Conservation (phyloP, 1,140 invertebrate genomes). For the Drosophila ohnishii region DNA sequence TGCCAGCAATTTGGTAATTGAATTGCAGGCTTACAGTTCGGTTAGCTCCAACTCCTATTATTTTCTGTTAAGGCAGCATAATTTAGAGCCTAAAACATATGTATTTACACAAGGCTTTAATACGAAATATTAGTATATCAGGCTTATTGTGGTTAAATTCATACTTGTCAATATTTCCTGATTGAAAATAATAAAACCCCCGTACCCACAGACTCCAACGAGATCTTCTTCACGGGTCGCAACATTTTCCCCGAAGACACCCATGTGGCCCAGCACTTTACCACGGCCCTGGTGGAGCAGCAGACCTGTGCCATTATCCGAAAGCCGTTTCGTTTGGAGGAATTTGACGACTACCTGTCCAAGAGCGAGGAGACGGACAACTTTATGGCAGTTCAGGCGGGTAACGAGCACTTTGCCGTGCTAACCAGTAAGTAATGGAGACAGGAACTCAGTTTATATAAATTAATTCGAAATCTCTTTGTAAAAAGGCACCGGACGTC, state of each 20-base stretch:
- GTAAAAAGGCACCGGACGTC: constrained; percentile 62
- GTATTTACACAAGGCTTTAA: not conserved
- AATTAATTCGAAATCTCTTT: not conserved
- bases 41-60: not conserved
- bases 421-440: constrained; percentile 68
- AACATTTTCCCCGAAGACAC: constrained; percentile 73
- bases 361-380: constrained; percentile 78
- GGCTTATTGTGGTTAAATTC: not conserved
- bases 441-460: accelerated
- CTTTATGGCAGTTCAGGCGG: constrained; percentile 71
- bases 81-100: not conserved
- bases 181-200: not conserved
- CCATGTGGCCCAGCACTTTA: constrained; percentile 74
- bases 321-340: constrained; percentile 76
- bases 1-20: constrained; percentile 24
- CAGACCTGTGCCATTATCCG: constrained; percentile 68
- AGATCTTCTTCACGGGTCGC: constrained; percentile 79
- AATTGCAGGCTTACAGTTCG: not conserved
- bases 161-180: not conserved
- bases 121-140: not conserved
- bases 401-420: constrained; percentile 79
- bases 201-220: constrained; percentile 69
- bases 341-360: constrained; percentile 74
- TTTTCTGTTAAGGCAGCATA: not conserved
- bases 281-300: constrained; percentile 56